Conservation (phyloP, 1,140 invertebrate species). For the Bombus consobrinus region DNA sequence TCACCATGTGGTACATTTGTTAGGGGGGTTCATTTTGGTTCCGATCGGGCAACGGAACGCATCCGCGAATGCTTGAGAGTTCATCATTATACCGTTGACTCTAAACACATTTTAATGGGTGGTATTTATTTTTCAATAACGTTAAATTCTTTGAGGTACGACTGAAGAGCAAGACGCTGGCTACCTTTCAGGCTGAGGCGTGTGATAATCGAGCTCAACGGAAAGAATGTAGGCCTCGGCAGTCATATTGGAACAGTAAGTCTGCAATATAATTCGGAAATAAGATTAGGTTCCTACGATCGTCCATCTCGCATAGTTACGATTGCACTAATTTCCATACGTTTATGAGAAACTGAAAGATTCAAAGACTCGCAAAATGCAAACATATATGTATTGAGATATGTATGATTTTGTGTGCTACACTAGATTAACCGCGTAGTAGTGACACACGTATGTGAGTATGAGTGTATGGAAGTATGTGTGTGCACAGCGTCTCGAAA, state of each 20-base stretch:
- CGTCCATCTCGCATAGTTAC: no score
- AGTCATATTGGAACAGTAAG: slow-evolving; percentile 83
- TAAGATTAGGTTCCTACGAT: not conserved
- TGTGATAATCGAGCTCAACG: slow-evolving; percentile 84
- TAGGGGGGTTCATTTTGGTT: slow-evolving; percentile 87
- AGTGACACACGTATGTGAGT: no score
- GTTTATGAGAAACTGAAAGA: no score
- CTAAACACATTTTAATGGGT: slow-evolving; percentile 64
- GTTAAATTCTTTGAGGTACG: not conserved
- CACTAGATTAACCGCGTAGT: no score
- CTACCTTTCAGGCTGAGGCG: slow-evolving; percentile 84
- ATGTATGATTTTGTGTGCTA: no score
- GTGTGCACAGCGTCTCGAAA: no score
- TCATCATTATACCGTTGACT: slow-evolving; percentile 85
- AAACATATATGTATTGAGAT: no score
- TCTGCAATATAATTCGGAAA: slow-evolving; percentile 70
- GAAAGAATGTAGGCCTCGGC: slow-evolving; percentile 84
- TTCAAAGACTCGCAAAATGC: no score
- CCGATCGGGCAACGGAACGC: slow-evolving; percentile 87
- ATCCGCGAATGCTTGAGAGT: slow-evolving; percentile 87
- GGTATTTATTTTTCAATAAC: not conserved
- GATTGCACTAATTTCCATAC: no score
- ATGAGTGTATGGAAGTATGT: no score
- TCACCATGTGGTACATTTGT: slow-evolving; percentile 90
- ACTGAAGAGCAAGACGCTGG: not conserved